Evolutionary conservation across 2,797 vertebrate genomes (phyloP).

Genomic region (Epinephelus awoara): DNA sequence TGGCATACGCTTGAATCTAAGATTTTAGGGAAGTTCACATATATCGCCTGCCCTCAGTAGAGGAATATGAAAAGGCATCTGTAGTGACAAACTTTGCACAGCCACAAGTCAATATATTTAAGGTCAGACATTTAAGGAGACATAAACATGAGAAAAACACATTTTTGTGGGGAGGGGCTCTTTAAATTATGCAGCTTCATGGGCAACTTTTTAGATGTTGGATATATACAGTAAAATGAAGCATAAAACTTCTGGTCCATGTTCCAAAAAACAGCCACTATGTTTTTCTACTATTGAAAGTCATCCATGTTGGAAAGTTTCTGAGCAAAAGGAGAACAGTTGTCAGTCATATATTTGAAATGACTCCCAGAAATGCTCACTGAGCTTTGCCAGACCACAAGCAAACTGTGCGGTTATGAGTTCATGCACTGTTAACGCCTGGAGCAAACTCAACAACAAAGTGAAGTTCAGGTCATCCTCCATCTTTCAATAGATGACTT

Average conservation of each 20-base stretch:
- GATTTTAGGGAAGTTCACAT: no score
- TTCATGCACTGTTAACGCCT: slow-evolving; percentile 1
- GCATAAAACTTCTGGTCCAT: slow-evolving; percentile 1
- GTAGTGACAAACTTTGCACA: no score
- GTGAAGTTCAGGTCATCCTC: not conserved
- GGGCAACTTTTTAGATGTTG: slow-evolving; percentile 5
- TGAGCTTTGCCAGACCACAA: slow-evolving; percentile 13
- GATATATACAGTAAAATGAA: slow-evolving; percentile 13
- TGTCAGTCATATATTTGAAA: slow-evolving; percentile 7
- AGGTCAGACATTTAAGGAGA: no score
- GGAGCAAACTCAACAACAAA: not conserved
- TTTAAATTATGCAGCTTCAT: slow-evolving; percentile 20
- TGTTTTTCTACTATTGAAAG: slow-evolving; percentile 10
- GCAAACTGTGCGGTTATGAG: slow-evolving; percentile 9
- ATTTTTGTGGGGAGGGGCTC: no score
- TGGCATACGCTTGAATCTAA: no score
- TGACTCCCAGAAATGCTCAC: slow-evolving; percentile 3
- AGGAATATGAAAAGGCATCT: no score
- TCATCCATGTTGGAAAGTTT: not conserved
- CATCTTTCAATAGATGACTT: not conserved
- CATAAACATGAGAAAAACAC: no score
- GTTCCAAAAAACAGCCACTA: slow-evolving; percentile 1
- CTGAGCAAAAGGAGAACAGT: not conserved
- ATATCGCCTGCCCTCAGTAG: no score
- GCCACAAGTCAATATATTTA: no score